Percentiles rank a stretch among this genome's conserved stretches.
Evolutionary conservation across 1,140 invertebrate species (phyloP).

Genomic region (Neodiprion fabricii): DNA sequence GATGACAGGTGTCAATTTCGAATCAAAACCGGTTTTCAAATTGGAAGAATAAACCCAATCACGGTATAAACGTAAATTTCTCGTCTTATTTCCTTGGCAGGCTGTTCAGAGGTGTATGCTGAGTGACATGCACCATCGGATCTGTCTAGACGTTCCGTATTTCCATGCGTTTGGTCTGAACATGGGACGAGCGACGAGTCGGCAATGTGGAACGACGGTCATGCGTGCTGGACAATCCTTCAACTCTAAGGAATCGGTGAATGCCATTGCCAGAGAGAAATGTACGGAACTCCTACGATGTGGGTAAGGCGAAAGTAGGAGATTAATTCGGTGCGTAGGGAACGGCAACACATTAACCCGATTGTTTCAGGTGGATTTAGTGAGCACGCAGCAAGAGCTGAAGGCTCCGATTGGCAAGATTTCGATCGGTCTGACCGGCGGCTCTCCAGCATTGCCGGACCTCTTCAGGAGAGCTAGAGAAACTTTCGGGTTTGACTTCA

Average conservation of each 20-base stretch:
- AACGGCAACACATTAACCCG: background rate
- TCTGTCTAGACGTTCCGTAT: slow-evolving; percentile 86
- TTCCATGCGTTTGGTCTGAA: slow-evolving; percentile 92
- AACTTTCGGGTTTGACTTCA: slow-evolving; percentile 55
- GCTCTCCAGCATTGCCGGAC: slow-evolving; percentile 76
- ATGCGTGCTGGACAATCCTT: slow-evolving; percentile 75
- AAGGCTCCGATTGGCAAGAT: slow-evolving; percentile 60
- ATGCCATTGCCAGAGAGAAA: slow-evolving; percentile 74
- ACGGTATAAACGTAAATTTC: too few species aligned
- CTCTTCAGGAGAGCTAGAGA: slow-evolving; percentile 71
- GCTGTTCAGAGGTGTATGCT: slow-evolving; percentile 68
- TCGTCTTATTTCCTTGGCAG: slow-evolving; percentile 41
- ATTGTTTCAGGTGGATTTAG: slow-evolving; percentile 42
- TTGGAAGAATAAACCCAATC: too few species aligned
- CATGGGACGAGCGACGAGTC: slow-evolving; percentile 67
- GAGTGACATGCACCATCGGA: slow-evolving; percentile 59
- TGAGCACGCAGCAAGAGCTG: slow-evolving; percentile 55
- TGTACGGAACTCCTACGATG: slow-evolving; percentile 97
- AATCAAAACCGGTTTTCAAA: background rate
- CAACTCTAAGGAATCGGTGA: slow-evolving; percentile 71
- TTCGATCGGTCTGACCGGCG: slow-evolving; percentile 73
- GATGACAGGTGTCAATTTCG: background rate
- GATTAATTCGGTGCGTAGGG: background rate
- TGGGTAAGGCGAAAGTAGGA: slow-evolving; percentile 77
- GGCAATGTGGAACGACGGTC: slow-evolving; percentile 72